Evolutionary conservation across 1,140 invertebrate species (phyloP).

Genomic region (Hycleus cichorii): DNA sequence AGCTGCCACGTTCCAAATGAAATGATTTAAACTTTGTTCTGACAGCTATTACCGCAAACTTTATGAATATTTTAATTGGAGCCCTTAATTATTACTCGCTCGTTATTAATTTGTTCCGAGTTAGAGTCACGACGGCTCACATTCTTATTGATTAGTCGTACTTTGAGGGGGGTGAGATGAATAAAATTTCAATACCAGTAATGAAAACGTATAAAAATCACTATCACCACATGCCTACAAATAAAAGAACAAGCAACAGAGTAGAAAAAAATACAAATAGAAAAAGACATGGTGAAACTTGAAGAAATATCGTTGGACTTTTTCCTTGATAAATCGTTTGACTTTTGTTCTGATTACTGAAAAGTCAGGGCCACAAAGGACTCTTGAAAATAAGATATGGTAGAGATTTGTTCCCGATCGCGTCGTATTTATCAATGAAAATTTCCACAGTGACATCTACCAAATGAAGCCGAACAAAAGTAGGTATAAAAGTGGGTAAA

Average conservation of each 20-base stretch:
- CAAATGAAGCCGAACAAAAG: slow-evolving; percentile 10
- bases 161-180: too few species aligned
- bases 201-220: too few species aligned
- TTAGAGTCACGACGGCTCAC: too few species aligned
- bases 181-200: too few species aligned
- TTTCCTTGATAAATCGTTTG: slow-evolving; percentile 23
- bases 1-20: neutral
- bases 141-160: too few species aligned
- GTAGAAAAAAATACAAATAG: too few species aligned
- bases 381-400: slow-evolving; percentile 24
- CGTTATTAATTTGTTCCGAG: slow-evolving; percentile 3
- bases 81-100: slow-evolving; percentile 3
- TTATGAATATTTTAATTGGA: slow-evolving; percentile 17
- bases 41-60: slow-evolving; percentile 15
- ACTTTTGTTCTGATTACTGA: slow-evolving; percentile 27
- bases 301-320: slow-evolving; percentile 21
- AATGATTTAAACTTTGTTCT: slow-evolving; percentile 13
- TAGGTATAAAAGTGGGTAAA: neutral
- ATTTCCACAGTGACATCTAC: slow-evolving; percentile 13
- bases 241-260: too few species aligned
- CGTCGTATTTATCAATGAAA: slow-evolving; percentile 26
- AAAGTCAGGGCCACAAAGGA: slow-evolving; percentile 20
- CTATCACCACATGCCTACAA: too few species aligned
- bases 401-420: slow-evolving; percentile 22
- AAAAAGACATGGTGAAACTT: slow-evolving; percentile 14